These are phyloP conservation scores for Ooceraea biroi DNA, from an alignment of 1,140 invertebrate genomes.

Conservation along the genomic window DNA sequence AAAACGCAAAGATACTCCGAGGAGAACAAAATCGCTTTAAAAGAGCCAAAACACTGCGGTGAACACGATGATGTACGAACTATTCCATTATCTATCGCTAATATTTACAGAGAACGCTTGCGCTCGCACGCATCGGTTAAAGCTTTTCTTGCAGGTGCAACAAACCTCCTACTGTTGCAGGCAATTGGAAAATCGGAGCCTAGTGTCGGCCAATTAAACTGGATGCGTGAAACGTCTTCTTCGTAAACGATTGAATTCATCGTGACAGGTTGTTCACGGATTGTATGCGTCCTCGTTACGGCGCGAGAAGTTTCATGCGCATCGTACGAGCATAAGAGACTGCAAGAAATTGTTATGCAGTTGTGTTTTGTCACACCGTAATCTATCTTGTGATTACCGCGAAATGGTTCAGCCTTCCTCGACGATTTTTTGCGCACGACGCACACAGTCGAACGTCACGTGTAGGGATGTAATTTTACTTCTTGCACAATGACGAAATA, in stretches of 20 bases:
- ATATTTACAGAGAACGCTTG: constrained; percentile 66
- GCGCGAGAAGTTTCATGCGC: constrained; percentile 4
- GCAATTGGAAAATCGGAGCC: constrained; percentile 45
- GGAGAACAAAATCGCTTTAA: constrained; percentile 33
- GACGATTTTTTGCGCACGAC: not conserved
- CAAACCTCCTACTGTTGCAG: constrained; percentile 19
- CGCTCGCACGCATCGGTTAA: constrained; percentile 38
- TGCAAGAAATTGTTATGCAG: constrained; percentile 3
- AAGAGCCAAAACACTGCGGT: constrained; percentile 4
- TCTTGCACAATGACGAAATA: not conserved
- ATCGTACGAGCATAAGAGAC: not conserved
- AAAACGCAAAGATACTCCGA: constrained; percentile 17
- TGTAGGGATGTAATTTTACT: not conserved
- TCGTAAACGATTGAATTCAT: constrained; percentile 10
- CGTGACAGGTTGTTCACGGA: not conserved
- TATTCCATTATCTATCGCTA: constrained; percentile 61
- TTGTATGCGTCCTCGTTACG: not conserved
- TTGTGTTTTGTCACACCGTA: not conserved
- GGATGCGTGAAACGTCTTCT: not conserved
- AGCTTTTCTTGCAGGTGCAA: constrained; percentile 53
- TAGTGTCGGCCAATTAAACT: constrained; percentile 2
- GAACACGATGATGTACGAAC: constrained; percentile 31
- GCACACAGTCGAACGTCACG: not conserved
- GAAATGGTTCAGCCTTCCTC: not conserved
- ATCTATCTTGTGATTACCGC: not conserved